Base-by-base conservation (phyloP, 2,888 invertebrate genomes). In the Dendrolimus pini region DNA sequence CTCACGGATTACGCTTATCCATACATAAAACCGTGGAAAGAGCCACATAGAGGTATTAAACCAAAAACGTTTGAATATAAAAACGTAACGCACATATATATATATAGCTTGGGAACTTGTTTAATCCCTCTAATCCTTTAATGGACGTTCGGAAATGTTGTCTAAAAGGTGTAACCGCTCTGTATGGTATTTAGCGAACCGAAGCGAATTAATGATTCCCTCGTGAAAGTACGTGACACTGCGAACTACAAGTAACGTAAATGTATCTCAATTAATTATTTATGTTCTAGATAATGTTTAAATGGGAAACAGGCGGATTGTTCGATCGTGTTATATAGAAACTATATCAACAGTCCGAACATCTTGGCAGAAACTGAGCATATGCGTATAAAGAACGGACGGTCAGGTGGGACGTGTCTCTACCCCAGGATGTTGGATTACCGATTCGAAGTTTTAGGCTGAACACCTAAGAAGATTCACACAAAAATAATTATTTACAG, bases 51-150 rank as follows among this genome's bases (percentile, higher is more conserved):
- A 47, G 47, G 62, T 62, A 65, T 61, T 62, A 62, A 65, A 47
- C 9, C 47, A 47, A 47, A 12, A 47, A 47, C 47, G 47, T 47
- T 10, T 9, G 47, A 12, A 10, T 8, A 9, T 12, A 47, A 47
- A 47, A 47, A 47, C 12, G 47, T 2, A 47, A 47, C 47, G 47
- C 47, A 47, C 47, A 30, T 30, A 30, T 6, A 18, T 18, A 18
- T 18, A 59, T 58, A 63, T 72, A 66, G 70, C 67, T 74, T 66
- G 65, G 66, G 70, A 72, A 76, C 74, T 76, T 71, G 71, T 67
- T 74, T 79, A 82, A 84, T 81, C 82, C 77, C 63, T 61, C 70
- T 77, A 84, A 86, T 81, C 85, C 80, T 77, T 82, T 85, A 86
- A 86, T 86, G 86, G 86, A 83, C 78, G 77, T 77, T 73, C 71